Evolutionary conservation across 2,888 invertebrate species (phyloP), one percentile per base, ranked within the genome.

Genomic region (Meiosimyza decipiens): DNA sequence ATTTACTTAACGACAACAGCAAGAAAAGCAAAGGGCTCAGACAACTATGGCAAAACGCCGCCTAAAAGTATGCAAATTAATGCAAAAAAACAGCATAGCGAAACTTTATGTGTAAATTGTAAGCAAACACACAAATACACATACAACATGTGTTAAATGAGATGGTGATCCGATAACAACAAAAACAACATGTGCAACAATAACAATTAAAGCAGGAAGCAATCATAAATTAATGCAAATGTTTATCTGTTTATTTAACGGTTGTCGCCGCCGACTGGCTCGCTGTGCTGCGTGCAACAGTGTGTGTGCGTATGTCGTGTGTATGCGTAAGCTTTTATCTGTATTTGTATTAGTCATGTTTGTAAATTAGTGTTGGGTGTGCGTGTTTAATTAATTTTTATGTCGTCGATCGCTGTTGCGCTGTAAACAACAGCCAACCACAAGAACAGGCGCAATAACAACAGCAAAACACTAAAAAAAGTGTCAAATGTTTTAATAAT

Each of bases 61-160:
- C 75, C 73, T 72, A 62, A 63, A 70, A 72, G 68, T 76, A 76
- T 76, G 75, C 74, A 76, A 76, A 72, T 72, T 66, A 49, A 75
- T 71, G 68, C 62, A 63, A 22, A 68, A 33, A 6, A 9, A 40
- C 0, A 15, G 62, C 50, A n/a, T 16, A 71, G 49, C 65, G 66
- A 52, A 66, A 52, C 59, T 66, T 67, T 16, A 60, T 59, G 70
- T 75, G 66, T 60, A 40, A 40, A 40, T 40, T 40, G 40, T 9
- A 40, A 49, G 47, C 12, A 40, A 28, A 62, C 49, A 16, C 74
- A 75, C 40, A 40, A 40, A 40, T 40, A 40, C 40, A 9, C 6
- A 40, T 40, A 40, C 40, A 40, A 40, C 40, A 73, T 72, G 72
- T 72, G 57, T 71, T 73, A 73, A 75, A 73, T 73, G 74, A 66